These are phyloP conservation scores for Genyomyrus donnyi DNA, from an alignment of 2,113 vertebrate genomes.

Conservation along the genomic window DNA sequence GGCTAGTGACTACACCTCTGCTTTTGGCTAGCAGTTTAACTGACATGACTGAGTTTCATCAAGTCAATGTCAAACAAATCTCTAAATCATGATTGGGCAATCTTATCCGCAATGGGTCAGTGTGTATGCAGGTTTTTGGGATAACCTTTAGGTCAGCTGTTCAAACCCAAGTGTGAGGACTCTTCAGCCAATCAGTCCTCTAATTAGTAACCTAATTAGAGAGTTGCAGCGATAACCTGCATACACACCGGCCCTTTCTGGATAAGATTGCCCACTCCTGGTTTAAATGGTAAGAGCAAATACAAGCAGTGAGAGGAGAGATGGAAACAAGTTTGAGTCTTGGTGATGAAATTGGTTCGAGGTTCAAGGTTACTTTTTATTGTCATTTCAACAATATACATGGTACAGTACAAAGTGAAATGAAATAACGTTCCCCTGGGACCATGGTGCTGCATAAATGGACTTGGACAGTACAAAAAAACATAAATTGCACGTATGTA, in stretches of 20 bases:
- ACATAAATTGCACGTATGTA: too few species aligned
- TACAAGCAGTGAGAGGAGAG: too few species aligned
- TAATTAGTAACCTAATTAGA: neutral
- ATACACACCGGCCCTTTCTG: neutral
- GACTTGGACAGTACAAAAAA: too few species aligned
- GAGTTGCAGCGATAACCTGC: neutral
- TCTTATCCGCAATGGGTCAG: neutral
- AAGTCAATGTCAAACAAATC: neutral
- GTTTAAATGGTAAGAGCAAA: neutral
- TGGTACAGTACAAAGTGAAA: too few species aligned
- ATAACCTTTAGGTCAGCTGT: neutral
- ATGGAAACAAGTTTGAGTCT: neutral
- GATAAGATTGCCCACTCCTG: neutral
- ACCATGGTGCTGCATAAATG: too few species aligned
- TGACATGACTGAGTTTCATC: neutral
- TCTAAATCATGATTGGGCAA: neutral
- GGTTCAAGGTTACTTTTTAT: too few species aligned
- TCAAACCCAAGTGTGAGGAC: neutral
- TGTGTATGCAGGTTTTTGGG: neutral
- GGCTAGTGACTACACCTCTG: neutral
- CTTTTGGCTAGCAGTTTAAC: neutral
- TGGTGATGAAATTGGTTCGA: neutral
- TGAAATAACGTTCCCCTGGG: too few species aligned
- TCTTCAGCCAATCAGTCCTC: neutral
- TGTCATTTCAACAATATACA: too few species aligned